Evolutionary conservation across 2,113 vertebrate genomes (phyloP).

Genomic region (Syngnathus floridae): DNA sequence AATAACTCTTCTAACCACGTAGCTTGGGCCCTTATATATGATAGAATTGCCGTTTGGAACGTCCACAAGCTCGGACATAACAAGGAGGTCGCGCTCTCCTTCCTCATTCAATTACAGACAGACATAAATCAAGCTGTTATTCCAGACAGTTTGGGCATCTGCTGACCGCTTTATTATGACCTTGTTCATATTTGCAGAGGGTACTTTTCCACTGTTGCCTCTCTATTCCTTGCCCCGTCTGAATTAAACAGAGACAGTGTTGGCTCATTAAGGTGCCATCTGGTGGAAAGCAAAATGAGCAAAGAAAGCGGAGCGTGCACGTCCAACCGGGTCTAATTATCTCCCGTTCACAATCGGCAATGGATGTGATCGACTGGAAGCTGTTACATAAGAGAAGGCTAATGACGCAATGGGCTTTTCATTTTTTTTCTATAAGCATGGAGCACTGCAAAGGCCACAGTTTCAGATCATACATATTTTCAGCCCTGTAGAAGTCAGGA

Average conservation of each 20-base stretch:
- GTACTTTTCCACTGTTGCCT: slow-evolving; percentile 27
- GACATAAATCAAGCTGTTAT: slow-evolving; percentile 48
- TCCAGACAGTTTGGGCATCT: slow-evolving; percentile 39
- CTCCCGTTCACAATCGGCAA: slow-evolving; percentile 8
- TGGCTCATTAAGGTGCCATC: slow-evolving; percentile 58
- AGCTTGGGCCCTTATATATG: slow-evolving; percentile 13
- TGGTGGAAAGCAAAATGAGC: slow-evolving; percentile 47
- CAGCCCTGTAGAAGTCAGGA: slow-evolving; percentile 1
- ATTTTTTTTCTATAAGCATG: background rate
- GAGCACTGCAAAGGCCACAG: background rate
- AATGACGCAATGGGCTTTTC: background rate
- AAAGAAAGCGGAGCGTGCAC: slow-evolving; percentile 26
- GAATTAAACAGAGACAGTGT: slow-evolving; percentile 52
- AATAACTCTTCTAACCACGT: slow-evolving; percentile 27
- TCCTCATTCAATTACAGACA: slow-evolving; percentile 51
- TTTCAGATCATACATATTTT: background rate
- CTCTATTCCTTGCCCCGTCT: slow-evolving; percentile 16
- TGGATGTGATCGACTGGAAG: slow-evolving; percentile 12
- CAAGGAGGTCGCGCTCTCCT: slow-evolving; percentile 42
- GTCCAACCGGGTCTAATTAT: slow-evolving; percentile 29
- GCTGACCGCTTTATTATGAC: slow-evolving; percentile 54
- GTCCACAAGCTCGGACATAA: slow-evolving; percentile 18
- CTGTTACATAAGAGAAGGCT: slow-evolving; percentile 7
- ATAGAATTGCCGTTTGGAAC: slow-evolving; percentile 22
- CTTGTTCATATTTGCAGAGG: slow-evolving; percentile 55